These are phyloP conservation scores for Anthopleura xanthogrammica DNA, from an alignment of 92 coral and sea anemone genomes.

Conservation along the genomic window DNA sequence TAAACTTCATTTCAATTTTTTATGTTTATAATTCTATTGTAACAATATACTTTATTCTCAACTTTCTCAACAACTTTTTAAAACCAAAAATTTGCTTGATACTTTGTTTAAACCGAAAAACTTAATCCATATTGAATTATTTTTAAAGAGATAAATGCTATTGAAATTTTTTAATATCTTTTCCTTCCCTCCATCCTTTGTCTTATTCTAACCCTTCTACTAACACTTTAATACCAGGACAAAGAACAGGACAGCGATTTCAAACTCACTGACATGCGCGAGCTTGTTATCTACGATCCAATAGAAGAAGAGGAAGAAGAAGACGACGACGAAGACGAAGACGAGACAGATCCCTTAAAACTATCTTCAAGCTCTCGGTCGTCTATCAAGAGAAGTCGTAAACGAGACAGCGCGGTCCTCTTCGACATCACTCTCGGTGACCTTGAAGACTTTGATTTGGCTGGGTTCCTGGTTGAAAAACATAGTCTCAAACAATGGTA, in stretches of 20 bases:
- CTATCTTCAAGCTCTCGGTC: conserved; percentile 43
- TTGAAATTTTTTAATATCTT: not conserved
- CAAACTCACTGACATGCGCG: conserved; percentile 67
- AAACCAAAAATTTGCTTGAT: too few species aligned
- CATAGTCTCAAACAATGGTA: conserved; percentile 95
- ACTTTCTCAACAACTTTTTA: too few species aligned
- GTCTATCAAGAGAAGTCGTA: conserved; percentile 74
- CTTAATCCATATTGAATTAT: not conserved
- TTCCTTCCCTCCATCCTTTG: not conserved
- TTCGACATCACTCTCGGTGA: conserved; percentile 93
- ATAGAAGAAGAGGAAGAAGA: conserved; percentile 74
- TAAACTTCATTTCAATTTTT: too few species aligned
- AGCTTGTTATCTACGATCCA: conserved; percentile 81
- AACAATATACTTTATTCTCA: too few species aligned
- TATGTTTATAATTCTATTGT: too few species aligned
- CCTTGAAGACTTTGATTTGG: conserved; percentile 77
- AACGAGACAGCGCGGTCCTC: conserved; percentile 95
- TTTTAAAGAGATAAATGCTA: too few species aligned
- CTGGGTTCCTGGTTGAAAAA: conserved; percentile 85
- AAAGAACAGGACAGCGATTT: conserved; percentile 66
- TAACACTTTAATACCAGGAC: conserved; percentile 26
- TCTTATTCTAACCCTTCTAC: not conserved
- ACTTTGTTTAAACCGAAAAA: not conserved
- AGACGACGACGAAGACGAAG: conserved; percentile 45
- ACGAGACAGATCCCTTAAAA: conserved; percentile 29